These are phyloP conservation scores for Ichneumoninae sp. DNA, from an alignment of 2,888 invertebrate genomes.

Conservation along the genomic window DNA sequence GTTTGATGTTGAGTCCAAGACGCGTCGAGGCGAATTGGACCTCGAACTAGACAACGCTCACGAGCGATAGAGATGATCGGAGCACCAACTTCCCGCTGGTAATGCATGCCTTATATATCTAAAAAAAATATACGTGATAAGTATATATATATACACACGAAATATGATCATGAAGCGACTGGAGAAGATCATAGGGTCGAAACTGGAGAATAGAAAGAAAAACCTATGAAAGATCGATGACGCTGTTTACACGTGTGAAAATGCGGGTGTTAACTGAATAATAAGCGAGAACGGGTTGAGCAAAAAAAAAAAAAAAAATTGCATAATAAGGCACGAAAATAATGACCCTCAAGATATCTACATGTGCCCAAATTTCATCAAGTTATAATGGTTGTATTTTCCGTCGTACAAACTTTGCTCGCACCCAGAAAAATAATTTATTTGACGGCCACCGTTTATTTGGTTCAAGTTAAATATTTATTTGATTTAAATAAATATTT, in stretches of 20 bases:
- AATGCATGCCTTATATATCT: slow-evolving; percentile 81
- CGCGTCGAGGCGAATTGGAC: slow-evolving; percentile 24
- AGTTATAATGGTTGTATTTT: too few relatives aligned
- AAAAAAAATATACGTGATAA: slow-evolving; percentile 66
- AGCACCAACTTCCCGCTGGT: slow-evolving; percentile 77
- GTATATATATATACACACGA: slow-evolving; percentile 33
- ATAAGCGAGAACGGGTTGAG: neutral
- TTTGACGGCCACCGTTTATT: too few relatives aligned
- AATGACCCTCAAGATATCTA: neutral
- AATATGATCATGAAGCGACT: slow-evolving; percentile 4
- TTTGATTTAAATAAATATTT: too few relatives aligned
- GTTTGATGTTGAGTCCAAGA: slow-evolving; percentile 69
- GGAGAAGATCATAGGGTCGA: slow-evolving; percentile 1
- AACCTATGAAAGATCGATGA: slow-evolving; percentile 16
- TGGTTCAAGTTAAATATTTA: too few relatives aligned
- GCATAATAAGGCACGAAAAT: neutral
- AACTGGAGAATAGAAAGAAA: slow-evolving; percentile 28
- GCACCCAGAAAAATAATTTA: too few relatives aligned
- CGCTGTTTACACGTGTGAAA: slow-evolving; percentile 28
- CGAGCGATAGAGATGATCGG: slow-evolving; percentile 42
- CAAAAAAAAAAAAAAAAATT: neutral
- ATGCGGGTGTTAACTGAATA: slow-evolving; percentile 2
- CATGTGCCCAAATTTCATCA: too few relatives aligned
- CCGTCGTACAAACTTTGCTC: too few relatives aligned
- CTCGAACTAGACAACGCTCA: slow-evolving; percentile 5